phyloP scores from a whole-genome alignment of 2,797 vertebrate genomes.

The Lutjanus campechanus region DNA sequence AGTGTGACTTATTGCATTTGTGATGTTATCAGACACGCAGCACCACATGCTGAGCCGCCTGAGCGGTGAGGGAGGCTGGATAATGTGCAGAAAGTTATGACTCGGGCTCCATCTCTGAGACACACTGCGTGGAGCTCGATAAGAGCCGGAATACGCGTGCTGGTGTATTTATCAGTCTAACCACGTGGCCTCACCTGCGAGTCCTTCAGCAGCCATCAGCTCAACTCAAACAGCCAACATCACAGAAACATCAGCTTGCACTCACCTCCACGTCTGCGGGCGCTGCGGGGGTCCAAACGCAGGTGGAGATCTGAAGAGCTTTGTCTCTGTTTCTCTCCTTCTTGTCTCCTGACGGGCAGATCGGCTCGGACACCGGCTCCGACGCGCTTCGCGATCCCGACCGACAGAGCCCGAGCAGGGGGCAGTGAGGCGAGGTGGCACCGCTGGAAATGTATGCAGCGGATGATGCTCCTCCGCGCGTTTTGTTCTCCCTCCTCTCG shows the following conservation, averaged over 20 bases:
- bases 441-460: conserved; percentile 44
- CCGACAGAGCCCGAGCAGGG: conserved; percentile 16
- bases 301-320: background rate
- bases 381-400: conserved; percentile 32
- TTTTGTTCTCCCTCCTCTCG: background rate
- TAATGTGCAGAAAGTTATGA: conserved; percentile 49
- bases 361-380: conserved; percentile 30
- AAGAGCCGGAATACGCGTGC: background rate
- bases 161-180: conserved; percentile 5
- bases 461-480: conserved; percentile 17
- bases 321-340: background rate
- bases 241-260: conserved; percentile 11
- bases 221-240: conserved; percentile 23
- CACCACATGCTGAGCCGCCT: conserved; percentile 2
- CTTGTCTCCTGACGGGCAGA: background rate
- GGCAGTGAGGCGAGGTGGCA: background rate
- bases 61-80: background rate
- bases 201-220: conserved; percentile 29
- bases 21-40: conserved; percentile 45
- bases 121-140: background rate
- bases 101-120: conserved; percentile 12
- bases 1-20: conserved; percentile 33
- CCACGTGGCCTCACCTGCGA: conserved; percentile 68
- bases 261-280: conserved; percentile 66
- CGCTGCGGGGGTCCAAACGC: conserved; percentile 22